Base-by-base conservation (phyloP, 1,140 invertebrate genomes). In the Ctenoplectra terminalis region DNA sequence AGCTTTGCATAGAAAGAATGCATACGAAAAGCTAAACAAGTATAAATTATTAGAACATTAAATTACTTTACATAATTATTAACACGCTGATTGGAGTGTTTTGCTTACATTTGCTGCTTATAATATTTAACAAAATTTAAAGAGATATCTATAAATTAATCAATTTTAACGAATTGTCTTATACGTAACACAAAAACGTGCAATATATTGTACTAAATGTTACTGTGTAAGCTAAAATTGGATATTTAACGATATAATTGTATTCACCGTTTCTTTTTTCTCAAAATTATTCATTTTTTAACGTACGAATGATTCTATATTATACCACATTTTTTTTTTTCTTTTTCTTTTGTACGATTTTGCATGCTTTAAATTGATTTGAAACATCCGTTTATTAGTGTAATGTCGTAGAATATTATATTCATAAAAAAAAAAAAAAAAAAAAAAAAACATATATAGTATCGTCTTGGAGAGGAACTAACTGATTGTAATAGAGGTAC, bases 401-500 rank as follows among this genome's bases (percentile, higher is more conserved):
- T 66, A 87, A 67, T 82, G 72, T 73, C 8, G 64, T 83, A 81
- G 71, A 9, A 17, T n/a, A n/a, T 43, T 0, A 70, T 56, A 40
- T 43, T 48, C 29, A 29, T 34, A 40, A 56, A n/a, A n/a, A n/a
- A n/a, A n/a, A n/a, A n/a, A n/a, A n/a, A n/a, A n/a, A n/a, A n/a
- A n/a, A n/a, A n/a, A n/a, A n/a, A n/a, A n/a, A n/a, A n/a, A n/a
- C n/a, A n/a, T 64, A 70, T 70, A n/a, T 81, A 81, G 79, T 74
- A 75, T 81, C 29, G 2, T 40, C 40, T 46, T 71, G 75, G 40
- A 75, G 43, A 74, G 58, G 77, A 87, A 79, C 56, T 86, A 90
- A 91, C 72, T 66, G 64, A 87, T 89, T 90, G 88, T 94, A 93
- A 94, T 91, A 90, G 86, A 89, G 46, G 89, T 89, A 84, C 89